These are phyloP conservation scores for Caloenas nicobarica DNA, from an alignment of 2,113 vertebrate species.

Conservation along the genomic window DNA sequence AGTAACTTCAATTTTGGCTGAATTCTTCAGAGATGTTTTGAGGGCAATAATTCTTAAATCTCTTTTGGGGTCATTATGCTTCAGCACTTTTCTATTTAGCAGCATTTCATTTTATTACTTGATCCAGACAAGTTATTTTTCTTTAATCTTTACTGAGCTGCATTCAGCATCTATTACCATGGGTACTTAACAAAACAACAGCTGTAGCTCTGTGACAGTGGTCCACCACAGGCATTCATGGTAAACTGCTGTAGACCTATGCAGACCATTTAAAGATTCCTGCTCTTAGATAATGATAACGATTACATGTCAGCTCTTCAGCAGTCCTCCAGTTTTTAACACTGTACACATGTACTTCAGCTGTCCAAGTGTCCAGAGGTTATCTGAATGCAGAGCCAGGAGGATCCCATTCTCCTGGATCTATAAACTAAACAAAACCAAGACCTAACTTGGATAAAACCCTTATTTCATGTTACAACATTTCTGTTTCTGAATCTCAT, in stretches of 20 bases:
- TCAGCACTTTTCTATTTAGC: constrained; percentile 41
- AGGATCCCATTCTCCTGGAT: not conserved
- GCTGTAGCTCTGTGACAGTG: not conserved
- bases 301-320: not conserved
- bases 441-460: not conserved
- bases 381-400: not conserved
- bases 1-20: not conserved
- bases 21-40: constrained; percentile 1
- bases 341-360: not conserved
- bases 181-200: not conserved
- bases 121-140: not conserved
- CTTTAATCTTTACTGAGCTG: constrained; percentile 19
- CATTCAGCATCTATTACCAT: not conserved
- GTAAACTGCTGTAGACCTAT: not conserved
- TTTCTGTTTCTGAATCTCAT: not conserved
- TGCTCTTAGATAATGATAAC: not conserved
- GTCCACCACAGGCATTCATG: not conserved
- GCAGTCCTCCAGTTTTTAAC: not conserved
- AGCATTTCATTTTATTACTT: constrained; percentile 31
- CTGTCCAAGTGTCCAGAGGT: not conserved
- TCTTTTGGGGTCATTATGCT: constrained; percentile 37
- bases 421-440: not conserved
- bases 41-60: constrained; percentile 32
- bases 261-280: not conserved
- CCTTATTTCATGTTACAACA: not conserved